Conservation (phyloP, 2,888 invertebrate genomes). For the Ganaspis brasiliensis region DNA sequence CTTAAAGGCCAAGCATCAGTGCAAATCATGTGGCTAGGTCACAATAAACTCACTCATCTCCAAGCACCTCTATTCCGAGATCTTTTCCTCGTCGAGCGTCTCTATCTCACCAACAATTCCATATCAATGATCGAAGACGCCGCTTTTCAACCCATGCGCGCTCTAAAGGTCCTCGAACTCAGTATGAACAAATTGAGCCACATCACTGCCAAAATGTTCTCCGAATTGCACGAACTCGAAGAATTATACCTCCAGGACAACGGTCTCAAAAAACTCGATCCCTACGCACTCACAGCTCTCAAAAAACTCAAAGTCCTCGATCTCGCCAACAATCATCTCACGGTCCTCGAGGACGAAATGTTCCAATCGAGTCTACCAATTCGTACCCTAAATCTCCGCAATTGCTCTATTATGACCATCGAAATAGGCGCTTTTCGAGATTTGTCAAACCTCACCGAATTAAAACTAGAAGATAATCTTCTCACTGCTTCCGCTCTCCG, state of each 20-base stretch:
- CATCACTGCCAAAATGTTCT: constrained; percentile 88
- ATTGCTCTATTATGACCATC: constrained; percentile 89
- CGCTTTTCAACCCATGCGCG: constrained; percentile 89
- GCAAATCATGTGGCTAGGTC: constrained; percentile 94
- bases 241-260: constrained; percentile 91
- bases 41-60: constrained; percentile 89
- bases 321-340: constrained; percentile 89
- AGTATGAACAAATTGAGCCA: constrained; percentile 89
- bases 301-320: constrained; percentile 89
- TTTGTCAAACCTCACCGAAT: constrained; percentile 88
- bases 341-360: constrained; percentile 87
- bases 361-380: constrained; percentile 90
- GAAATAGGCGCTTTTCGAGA: constrained; percentile 88
- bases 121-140: constrained; percentile 91
- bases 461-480: constrained; percentile 89
- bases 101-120: constrained; percentile 92
- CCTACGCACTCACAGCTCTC: constrained; percentile 88
- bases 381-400: constrained; percentile 87
- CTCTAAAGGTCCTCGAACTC: constrained; percentile 90
- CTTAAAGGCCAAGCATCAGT: constrained; percentile 91
- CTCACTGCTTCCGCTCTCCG: constrained; percentile 87
- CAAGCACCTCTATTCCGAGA: constrained; percentile 90
- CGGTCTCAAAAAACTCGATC: constrained; percentile 86
- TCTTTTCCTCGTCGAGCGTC: constrained; percentile 88
- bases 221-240: constrained; percentile 89